Percentiles rank a stretch among this genome's conserved stretches.
These are phyloP conservation scores for Archaeoteleia sp. DNA, from an alignment of 2,888 invertebrate species.

Conservation along the genomic window DNA sequence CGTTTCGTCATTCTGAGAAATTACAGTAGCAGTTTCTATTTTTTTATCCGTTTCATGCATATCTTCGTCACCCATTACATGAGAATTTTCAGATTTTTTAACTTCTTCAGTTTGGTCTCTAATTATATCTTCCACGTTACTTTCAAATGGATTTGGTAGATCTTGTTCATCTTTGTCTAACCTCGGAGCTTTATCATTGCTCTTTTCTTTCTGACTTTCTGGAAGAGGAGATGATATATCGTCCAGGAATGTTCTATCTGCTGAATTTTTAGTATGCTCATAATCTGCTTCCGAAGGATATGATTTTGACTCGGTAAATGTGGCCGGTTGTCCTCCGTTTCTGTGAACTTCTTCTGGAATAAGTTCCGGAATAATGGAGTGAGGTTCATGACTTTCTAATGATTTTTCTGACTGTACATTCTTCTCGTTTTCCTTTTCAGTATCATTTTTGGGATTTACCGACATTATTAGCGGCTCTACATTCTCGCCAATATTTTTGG, in stretches of 20 bases:
- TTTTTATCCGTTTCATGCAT: not conserved
- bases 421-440: conserved; percentile 55
- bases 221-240: too few species aligned
- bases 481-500: conserved; percentile 63
- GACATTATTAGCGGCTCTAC: conserved; percentile 60
- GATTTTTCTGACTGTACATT: conserved; percentile 20
- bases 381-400: conserved; percentile 50
- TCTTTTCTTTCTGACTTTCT: conserved; percentile 77
- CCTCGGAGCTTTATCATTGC: conserved; percentile 72
- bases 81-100: conserved; percentile 7
- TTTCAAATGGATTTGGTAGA: conserved; percentile 76
- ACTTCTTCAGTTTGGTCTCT: conserved; percentile 52
- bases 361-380: conserved; percentile 62
- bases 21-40: not conserved
- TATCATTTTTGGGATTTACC: conserved; percentile 39
- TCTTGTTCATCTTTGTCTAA: conserved; percentile 77
- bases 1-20: too few species aligned
- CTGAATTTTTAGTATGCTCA: conserved; percentile 4
- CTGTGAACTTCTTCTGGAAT: conserved; percentile 59
- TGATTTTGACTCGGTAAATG: conserved; percentile 16
- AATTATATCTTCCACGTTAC: conserved; percentile 65
- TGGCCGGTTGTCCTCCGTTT: conserved; percentile 13
- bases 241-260: conserved; percentile 65
- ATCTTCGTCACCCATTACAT: not conserved
- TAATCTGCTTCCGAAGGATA: not conserved